A percentile compares a stretch with the other conserved stretches of the same genome.
phyloP scores from a whole-genome alignment of 2,888 invertebrate species.

The Pimpla rufipes region DNA sequence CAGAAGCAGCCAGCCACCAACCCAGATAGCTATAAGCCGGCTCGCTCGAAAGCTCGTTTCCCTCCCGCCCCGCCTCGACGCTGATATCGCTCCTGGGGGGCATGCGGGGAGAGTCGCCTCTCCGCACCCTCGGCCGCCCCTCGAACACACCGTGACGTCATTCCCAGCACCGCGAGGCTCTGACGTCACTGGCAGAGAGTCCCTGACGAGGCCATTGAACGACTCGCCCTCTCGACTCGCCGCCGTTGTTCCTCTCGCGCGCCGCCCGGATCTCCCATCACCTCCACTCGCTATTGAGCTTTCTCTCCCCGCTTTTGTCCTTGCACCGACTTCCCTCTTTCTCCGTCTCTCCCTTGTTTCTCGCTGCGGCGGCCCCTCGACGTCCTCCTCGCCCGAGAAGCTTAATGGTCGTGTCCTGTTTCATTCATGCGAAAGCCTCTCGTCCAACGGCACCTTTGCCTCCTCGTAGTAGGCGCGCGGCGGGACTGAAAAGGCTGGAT shows the following conservation, averaged over 20 bases:
- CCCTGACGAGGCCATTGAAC: slow-evolving; percentile 62
- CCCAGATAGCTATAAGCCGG: slow-evolving; percentile 39
- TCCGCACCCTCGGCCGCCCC: slow-evolving; percentile 39
- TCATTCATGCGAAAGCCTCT: slow-evolving; percentile 78
- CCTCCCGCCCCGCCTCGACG: not conserved
- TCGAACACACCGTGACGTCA: slow-evolving; percentile 58
- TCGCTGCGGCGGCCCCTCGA: slow-evolving; percentile 44
- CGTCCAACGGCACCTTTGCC: slow-evolving; percentile 17
- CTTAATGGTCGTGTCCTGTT: slow-evolving; percentile 81
- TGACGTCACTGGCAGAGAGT: slow-evolving; percentile 53
- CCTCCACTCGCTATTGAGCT: slow-evolving; percentile 40
- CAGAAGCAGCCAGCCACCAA: slow-evolving; percentile 19
- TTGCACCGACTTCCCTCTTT: slow-evolving; percentile 50
- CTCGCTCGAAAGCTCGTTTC: slow-evolving; percentile 47
- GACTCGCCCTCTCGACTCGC: slow-evolving; percentile 53
- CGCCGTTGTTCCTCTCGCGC: slow-evolving; percentile 39
- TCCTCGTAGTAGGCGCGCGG: not conserved
- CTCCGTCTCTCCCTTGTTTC: slow-evolving; percentile 55
- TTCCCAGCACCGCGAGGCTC: slow-evolving; percentile 45
- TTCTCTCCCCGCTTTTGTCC: slow-evolving; percentile 52
- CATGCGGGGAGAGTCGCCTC: slow-evolving; percentile 3
- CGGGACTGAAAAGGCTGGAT: not conserved
- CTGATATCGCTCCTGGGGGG: slow-evolving; percentile 16
- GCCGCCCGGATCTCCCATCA: slow-evolving; percentile 48
- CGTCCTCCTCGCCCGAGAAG: slow-evolving; percentile 69